A percentile compares a stretch with the other conserved stretches of the same genome.
Conservation (phyloP, 2,797 vertebrate genomes). For the Sebastolobus alascanus region DNA sequence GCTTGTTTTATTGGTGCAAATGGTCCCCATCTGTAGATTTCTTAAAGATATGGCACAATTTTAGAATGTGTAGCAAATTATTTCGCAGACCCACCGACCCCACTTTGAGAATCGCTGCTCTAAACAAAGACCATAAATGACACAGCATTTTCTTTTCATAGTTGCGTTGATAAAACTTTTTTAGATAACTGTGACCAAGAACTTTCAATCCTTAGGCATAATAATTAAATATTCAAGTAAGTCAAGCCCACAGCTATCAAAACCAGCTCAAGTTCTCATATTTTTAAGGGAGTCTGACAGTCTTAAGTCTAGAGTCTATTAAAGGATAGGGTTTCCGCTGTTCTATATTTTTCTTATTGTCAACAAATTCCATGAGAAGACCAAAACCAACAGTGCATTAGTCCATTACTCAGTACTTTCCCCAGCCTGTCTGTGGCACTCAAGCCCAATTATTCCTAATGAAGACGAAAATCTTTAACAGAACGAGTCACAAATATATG, state of each 20-base stretch:
- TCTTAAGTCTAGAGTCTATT: not conserved
- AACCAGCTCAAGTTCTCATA: not conserved
- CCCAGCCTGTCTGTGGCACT: not conserved
- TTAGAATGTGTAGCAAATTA: too few relatives aligned
- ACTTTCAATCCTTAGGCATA: not conserved
- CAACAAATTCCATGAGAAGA: slow-evolving; percentile 3
- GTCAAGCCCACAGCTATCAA: not conserved
- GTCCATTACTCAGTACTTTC: not conserved
- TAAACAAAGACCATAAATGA: not conserved
- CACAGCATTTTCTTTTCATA: not conserved
- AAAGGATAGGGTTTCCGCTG: not conserved
- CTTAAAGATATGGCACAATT: too few relatives aligned
- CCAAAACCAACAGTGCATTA: not conserved
- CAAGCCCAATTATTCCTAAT: not conserved
- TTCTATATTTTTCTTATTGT: too few relatives aligned
- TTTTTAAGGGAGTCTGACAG: not conserved
- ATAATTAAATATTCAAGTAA: not conserved
- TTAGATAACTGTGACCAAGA: not conserved
- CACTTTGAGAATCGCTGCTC: not conserved
- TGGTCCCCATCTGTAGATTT: too few relatives aligned
- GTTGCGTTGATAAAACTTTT: not conserved
- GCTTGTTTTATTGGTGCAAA: too few relatives aligned
- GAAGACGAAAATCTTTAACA: not conserved
- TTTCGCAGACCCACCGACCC: too few relatives aligned
- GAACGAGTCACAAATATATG: not conserved